phyloP scores from a whole-genome alignment of 2,797 vertebrate species.

The Alosa sapidissima region DNA sequence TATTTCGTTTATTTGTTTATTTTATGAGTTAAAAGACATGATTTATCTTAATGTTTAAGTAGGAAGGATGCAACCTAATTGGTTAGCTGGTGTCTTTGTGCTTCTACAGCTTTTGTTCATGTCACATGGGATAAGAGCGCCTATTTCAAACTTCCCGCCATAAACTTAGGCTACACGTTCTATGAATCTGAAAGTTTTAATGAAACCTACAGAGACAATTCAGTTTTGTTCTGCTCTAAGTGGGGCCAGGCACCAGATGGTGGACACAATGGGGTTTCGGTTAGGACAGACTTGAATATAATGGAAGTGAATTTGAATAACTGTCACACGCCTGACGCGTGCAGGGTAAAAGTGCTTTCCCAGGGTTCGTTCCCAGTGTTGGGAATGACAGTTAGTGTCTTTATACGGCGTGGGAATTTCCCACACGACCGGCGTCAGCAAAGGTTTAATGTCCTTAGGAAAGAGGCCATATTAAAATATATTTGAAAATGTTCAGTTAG shows the following conservation, averaged over 20 bases:
- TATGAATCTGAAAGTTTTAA: background rate
- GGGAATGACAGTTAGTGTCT: constrained; percentile 64
- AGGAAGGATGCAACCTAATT: background rate
- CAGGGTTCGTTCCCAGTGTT: constrained; percentile 50
- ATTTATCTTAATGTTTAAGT: background rate
- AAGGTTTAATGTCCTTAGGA: background rate
- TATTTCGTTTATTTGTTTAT: background rate
- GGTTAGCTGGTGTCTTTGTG: background rate
- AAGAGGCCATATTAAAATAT: background rate
- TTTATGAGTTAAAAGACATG: background rate
- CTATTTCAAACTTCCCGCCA: constrained; percentile 18
- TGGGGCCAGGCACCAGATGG: constrained; percentile 73
- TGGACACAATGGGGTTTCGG: constrained; percentile 59
- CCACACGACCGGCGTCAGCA: background rate
- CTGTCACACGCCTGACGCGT: constrained; percentile 78
- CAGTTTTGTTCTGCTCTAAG: constrained; percentile 57
- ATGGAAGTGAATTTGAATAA: constrained; percentile 78
- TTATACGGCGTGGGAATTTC: constrained; percentile 55
- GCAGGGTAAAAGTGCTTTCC: constrained; percentile 68
- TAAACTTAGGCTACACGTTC: background rate
- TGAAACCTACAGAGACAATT: constrained; percentile 19
- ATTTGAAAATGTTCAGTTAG: background rate
- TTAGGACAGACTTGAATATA: constrained; percentile 60
- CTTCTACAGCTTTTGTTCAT: background rate
- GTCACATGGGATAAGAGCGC: background rate